These are phyloP conservation scores for Dromius quadrimaculatus DNA, from an alignment of 2,888 invertebrate genomes.

Conservation along the genomic window DNA sequence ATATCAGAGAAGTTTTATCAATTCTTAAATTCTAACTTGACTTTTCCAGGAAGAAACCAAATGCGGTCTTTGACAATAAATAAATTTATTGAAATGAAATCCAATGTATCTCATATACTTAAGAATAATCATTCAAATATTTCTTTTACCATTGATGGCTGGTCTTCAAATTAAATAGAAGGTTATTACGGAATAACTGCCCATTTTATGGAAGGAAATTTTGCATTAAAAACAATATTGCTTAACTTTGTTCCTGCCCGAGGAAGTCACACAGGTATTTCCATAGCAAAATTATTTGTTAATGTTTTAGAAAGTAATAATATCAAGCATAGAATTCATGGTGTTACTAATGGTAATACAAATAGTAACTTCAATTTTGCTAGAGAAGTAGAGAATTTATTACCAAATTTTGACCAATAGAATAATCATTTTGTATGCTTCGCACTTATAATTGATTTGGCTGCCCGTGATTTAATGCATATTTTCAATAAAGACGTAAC, in stretches of 20 bases:
- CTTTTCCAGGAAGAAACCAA: conserved; percentile 10
- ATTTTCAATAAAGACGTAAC: no score
- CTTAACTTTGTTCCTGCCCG: background rate
- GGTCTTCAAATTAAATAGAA: background rate
- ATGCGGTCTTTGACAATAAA: conserved; percentile 1
- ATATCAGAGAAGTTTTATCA: no score
- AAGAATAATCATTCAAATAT: background rate
- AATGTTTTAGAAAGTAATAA: background rate
- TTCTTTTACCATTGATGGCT: conserved; percentile 6
- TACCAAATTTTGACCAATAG: conserved; percentile 10
- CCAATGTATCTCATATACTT: background rate
- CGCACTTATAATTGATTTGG: conserved; percentile 39
- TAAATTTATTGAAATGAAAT: background rate
- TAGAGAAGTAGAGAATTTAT: conserved; percentile 1
- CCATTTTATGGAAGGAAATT: background rate
- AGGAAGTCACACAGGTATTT: background rate
- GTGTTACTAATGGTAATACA: conserved; percentile 38
- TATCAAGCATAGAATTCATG: conserved; percentile 24
- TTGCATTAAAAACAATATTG: no score
- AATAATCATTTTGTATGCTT: conserved; percentile 41
- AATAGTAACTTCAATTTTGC: conserved; percentile 35
- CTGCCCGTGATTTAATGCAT: conserved; percentile 42
- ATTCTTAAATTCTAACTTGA: conserved; percentile 6
- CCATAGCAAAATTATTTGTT: conserved; percentile 1
- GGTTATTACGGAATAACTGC: conserved; percentile 19